Evolutionary conservation across 2,888 invertebrate genomes (phyloP).

Genomic region (Pyrrhosoma nymphula): DNA sequence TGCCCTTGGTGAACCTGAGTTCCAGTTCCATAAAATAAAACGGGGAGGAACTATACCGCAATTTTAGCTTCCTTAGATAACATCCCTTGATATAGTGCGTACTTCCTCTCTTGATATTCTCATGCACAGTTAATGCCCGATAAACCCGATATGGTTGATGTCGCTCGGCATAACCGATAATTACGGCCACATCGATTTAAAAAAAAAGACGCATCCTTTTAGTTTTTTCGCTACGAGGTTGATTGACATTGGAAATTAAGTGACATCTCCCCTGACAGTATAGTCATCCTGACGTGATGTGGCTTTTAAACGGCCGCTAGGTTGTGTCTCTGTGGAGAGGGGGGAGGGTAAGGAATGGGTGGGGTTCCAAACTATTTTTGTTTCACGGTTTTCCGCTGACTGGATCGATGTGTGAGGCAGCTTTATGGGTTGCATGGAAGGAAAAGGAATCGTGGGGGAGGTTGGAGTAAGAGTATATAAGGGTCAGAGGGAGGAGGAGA

Average conservation of each 20-base stretch:
- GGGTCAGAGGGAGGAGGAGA: not conserved
- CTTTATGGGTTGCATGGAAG: constrained; percentile 61
- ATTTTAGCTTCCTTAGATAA: too few relatives aligned
- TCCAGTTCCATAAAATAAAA: too few relatives aligned
- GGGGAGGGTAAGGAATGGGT: constrained; percentile 39
- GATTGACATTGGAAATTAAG: not conserved
- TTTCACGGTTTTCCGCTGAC: constrained; percentile 63
- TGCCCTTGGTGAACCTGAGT: too few relatives aligned
- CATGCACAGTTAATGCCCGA: too few relatives aligned
- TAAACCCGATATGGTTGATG: too few relatives aligned
- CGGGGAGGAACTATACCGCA: too few relatives aligned
- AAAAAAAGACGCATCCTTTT: too few relatives aligned
- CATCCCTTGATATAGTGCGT: too few relatives aligned
- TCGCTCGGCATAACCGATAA: too few relatives aligned
- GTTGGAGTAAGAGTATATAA: not conserved
- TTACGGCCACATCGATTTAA: too few relatives aligned
- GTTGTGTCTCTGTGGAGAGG: not conserved
- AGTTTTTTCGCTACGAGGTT: too few relatives aligned
- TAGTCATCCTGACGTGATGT: not conserved
- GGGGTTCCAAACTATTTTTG: constrained; percentile 62
- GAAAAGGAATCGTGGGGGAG: constrained; percentile 23
- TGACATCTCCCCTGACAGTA: not conserved
- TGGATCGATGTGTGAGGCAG: constrained; percentile 60
- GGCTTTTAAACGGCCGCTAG: not conserved
- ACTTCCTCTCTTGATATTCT: too few relatives aligned